Percentiles rank a stretch among this genome's conserved stretches.
These are phyloP conservation scores for Poicephalus meyeri DNA, from an alignment of 2,113 vertebrate species.

Conservation along the genomic window DNA sequence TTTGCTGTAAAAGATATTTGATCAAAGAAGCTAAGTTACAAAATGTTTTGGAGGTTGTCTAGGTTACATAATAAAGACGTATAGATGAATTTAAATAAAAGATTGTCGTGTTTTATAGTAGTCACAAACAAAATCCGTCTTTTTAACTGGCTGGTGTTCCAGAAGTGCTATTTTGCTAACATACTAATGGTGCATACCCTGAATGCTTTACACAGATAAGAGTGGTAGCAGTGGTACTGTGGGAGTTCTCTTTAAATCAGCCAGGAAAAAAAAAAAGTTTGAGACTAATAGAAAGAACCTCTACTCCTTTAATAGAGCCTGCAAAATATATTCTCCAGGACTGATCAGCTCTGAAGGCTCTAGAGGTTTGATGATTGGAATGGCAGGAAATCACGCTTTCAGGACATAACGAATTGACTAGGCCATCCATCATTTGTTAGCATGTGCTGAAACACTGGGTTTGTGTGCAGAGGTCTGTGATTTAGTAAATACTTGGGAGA, in stretches of 20 bases:
- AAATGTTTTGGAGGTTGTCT: conserved; percentile 23
- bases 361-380: conserved; percentile 97
- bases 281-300: conserved; percentile 86
- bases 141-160: conserved; percentile 9
- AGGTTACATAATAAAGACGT: conserved; percentile 31
- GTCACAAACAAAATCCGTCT: conserved; percentile 38
- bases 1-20: conserved; percentile 21
- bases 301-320: conserved; percentile 94
- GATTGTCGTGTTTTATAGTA: not conserved
- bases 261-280: conserved; percentile 82
- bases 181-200: not conserved
- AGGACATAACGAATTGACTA: conserved; percentile 98
- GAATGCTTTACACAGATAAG: conserved; percentile 35
- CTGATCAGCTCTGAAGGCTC: conserved; percentile 96
- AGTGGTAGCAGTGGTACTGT: not conserved
- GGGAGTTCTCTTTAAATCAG: conserved; percentile 59
- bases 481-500: conserved; percentile 95
- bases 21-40: conserved; percentile 44
- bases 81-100: conserved; percentile 44
- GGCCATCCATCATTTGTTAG: conserved; percentile 99
- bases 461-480: conserved; percentile 91
- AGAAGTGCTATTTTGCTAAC: conserved; percentile 7
- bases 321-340: conserved; percentile 93
- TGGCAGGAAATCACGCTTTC: conserved; percentile 99
- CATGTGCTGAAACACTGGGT: conserved; percentile 89